phyloP scores from a whole-genome alignment of 2,888 invertebrate species.

The Plutella xylostella region DNA sequence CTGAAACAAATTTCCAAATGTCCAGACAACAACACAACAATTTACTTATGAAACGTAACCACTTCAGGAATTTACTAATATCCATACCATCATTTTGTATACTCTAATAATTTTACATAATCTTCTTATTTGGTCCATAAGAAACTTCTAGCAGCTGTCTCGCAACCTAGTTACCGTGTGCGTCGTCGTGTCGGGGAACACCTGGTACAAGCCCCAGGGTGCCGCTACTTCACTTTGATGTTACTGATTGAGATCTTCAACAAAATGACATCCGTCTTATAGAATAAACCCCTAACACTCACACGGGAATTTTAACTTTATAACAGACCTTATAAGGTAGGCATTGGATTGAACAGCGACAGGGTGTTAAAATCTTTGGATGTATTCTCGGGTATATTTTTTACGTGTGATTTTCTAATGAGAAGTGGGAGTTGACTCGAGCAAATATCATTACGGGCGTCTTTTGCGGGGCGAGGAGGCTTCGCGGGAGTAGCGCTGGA shows the following conservation, averaged over 20 bases:
- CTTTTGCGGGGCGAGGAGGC: slow-evolving; percentile 18
- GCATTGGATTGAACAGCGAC: background rate
- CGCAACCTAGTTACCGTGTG: no score
- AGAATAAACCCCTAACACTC: no score
- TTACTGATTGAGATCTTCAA: slow-evolving; percentile 25
- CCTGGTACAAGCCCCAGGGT: slow-evolving; percentile 9
- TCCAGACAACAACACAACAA: no score
- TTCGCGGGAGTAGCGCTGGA: slow-evolving; percentile 24
- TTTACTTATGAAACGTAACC: no score
- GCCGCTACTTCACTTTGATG: slow-evolving; percentile 24
- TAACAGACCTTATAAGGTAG: background rate
- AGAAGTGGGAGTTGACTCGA: slow-evolving; percentile 34
- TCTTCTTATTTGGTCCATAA: no score
- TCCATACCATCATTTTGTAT: no score
- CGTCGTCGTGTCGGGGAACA: background rate
- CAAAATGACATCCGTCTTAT: background rate
- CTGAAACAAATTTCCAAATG: no score
- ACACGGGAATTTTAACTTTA: background rate
- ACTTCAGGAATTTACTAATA: no score
- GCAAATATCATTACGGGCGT: slow-evolving; percentile 27
- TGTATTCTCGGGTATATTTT: slow-evolving; percentile 7
- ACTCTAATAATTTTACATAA: no score
- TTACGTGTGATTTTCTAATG: slow-evolving; percentile 30
- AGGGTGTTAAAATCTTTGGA: background rate
- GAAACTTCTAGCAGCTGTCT: no score